Evolutionary conservation across 2,888 invertebrate species (phyloP).

Genomic region (Aethes cnicana): DNA sequence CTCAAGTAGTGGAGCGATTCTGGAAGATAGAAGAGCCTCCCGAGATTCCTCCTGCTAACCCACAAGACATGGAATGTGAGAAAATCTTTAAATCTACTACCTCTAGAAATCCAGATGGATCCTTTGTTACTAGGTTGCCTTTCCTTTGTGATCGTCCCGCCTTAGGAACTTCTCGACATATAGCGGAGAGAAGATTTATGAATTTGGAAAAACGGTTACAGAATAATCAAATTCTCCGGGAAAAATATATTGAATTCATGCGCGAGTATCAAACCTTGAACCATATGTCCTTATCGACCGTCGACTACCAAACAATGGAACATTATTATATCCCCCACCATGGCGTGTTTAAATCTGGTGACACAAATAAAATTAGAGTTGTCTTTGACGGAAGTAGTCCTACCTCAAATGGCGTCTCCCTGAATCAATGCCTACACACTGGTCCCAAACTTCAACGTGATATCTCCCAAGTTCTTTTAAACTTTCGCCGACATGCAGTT

Average conservation of each 20-base stretch:
- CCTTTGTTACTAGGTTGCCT: neutral
- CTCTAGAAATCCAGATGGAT: neutral
- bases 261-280: neutral
- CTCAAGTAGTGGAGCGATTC: conserved; percentile 13
- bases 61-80: neutral
- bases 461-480: conserved; percentile 1
- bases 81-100: neutral
- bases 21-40: conserved; percentile 1
- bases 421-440: conserved; percentile 12
- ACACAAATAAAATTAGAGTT: neutral
- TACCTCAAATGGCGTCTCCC: neutral
- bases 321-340: neutral
- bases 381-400: neutral
- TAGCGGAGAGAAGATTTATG: neutral
- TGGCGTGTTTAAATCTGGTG: neutral
- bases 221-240: neutral
- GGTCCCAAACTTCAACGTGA: conserved; percentile 14
- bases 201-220: neutral
- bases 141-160: neutral
- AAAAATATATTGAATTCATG: neutral
- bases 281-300: neutral
- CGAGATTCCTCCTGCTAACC: neutral
- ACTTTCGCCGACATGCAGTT: conserved; percentile 6
- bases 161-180: neutral
- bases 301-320: neutral